Conservation (phyloP, 1,140 invertebrate species). For the Coelopa frigida region DNA sequence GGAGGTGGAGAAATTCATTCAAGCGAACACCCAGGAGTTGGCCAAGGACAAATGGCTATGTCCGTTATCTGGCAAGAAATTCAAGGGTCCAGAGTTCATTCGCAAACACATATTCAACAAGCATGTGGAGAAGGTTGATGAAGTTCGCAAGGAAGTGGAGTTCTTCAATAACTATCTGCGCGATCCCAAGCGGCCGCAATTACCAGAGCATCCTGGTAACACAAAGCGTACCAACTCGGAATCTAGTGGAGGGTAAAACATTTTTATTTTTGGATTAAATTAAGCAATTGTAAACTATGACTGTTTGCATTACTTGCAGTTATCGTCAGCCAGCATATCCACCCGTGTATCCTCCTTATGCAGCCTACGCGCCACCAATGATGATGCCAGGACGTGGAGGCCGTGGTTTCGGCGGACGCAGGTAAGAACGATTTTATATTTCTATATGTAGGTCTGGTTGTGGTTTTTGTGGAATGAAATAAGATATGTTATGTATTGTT, state of each 20-base stretch:
- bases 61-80: conserved; percentile 97
- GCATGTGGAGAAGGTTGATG: conserved; percentile 92
- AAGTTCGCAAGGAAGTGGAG: conserved; percentile 91
- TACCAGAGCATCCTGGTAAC: conserved; percentile 73
- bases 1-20: conserved; percentile 92
- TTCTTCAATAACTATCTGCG: conserved; percentile 98
- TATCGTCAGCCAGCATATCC: conserved; percentile 33
- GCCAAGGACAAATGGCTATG: conserved; percentile 98
- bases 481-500: not conserved
- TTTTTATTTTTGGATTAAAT: not conserved
- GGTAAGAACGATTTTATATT: conserved; percentile 19
- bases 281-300: too few relatives aligned
- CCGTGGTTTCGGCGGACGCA: conserved; percentile 36
- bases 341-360: conserved; percentile 33
- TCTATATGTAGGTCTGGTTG: too few relatives aligned
- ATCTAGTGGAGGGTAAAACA: conserved; percentile 45
- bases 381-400: conserved; percentile 36
- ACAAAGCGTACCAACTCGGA: conserved; percentile 45
- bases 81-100: conserved; percentile 98
- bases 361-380: conserved; percentile 26
- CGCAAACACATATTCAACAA: conserved; percentile 98
- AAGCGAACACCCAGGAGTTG: conserved; percentile 89
- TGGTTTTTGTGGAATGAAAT: not conserved
- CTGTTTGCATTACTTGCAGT: conserved; percentile 10
- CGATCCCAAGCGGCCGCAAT: conserved; percentile 89